Evolutionary conservation across 2,113 vertebrate species (phyloP).

Genomic region (Donacobius atricapilla): DNA sequence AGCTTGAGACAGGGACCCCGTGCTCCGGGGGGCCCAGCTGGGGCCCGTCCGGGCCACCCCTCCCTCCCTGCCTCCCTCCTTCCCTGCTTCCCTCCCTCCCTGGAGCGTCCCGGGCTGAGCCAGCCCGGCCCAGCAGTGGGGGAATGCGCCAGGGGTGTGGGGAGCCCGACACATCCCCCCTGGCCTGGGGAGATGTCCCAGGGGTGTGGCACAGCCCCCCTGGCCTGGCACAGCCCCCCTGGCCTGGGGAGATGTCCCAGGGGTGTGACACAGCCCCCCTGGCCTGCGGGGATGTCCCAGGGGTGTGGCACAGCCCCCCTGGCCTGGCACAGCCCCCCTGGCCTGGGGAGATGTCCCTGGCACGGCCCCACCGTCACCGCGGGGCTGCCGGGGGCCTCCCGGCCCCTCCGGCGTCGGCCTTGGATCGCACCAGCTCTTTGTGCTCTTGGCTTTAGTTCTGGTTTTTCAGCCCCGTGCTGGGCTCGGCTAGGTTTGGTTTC

Average conservation of each 20-base stretch:
- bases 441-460: not conserved
- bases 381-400: not conserved
- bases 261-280: not conserved
- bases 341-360: too few relatives aligned
- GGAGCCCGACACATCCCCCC: not conserved
- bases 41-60: constrained; percentile 10
- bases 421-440: not conserved
- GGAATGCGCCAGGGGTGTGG: not conserved
- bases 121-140: not conserved
- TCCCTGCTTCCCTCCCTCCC: not conserved
- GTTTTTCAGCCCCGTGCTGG: constrained; percentile 44
- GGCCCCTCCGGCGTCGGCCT: fast-evolving
- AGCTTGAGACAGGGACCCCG: constrained; percentile 26
- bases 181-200: not conserved
- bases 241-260: not conserved
- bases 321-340: not conserved
- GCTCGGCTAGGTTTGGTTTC: not conserved
- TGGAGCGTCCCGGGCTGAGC: not conserved
- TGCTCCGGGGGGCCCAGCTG: not conserved
- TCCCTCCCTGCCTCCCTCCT: constrained; percentile 49
- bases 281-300: not conserved
- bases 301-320: not conserved
- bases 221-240: not conserved
- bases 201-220: not conserved
- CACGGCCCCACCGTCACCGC: not conserved